Evolutionary conservation across 2,888 invertebrate genomes (phyloP), one percentile per base, ranked within the genome.

Genomic region (Caenorhabditis virilis): DNA sequence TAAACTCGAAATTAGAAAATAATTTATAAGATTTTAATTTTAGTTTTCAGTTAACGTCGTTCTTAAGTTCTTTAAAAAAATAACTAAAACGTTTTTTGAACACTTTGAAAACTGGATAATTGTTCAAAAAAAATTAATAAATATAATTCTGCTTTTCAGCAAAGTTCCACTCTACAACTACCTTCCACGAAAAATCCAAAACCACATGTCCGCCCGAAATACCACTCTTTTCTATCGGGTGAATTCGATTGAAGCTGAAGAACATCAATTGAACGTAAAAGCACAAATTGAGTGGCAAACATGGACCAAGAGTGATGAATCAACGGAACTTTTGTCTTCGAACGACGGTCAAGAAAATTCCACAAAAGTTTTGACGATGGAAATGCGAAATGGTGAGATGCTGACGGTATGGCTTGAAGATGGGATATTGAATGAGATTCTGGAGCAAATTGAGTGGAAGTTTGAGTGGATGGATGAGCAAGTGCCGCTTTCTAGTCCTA

Each of bases 381-480:
- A 73, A 36, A 55, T 74, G 55, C 61, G 59, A 27, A 69, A 63
- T 33, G 69, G 66, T 22, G 78, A 78, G 43, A 48, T 70, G 55
- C 56, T 76, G 9, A 76, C 76, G 4, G 42, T 79, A 20, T 81
- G 80, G 81, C 45, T 80, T 26, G 78, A 82, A 30, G 82, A 82
- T 46, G 58, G 67, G 9, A 65, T 82, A 22, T 45, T 82, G 25
- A 82, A 82, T 56, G 75, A 79, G 48, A 53, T 82, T n/a, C 53
- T 82, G 22, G 70, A 74, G 41, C 77, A 78, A 51, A 74, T 79
- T 36, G 71, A 76, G 22, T 82, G 82, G 82, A 70, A 78, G 43
- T 80, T 80, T 50, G 75, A 79, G 50, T 82, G 81, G 80, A 78
- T 82, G 77, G 65, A 77, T 39, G 79, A 82, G 57, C 60, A 74